Conservation (phyloP, 2,797 vertebrate genomes). For the Protonibea diacanthus region DNA sequence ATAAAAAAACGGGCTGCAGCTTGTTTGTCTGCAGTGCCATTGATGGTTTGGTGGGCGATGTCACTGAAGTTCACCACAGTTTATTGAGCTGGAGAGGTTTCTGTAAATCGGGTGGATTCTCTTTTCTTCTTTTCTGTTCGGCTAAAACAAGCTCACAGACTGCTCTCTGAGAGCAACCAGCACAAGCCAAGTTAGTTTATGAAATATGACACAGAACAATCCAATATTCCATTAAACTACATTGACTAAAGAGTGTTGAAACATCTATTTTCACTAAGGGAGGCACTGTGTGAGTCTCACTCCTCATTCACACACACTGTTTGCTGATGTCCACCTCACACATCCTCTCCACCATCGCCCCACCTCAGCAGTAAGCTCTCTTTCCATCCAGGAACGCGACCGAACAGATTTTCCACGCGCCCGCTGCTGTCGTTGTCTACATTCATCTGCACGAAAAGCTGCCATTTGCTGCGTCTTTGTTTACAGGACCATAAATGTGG, state of each 20-base stretch:
- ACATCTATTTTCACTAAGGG: constrained; percentile 5
- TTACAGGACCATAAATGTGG: constrained; percentile 47
- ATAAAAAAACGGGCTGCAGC: constrained; percentile 39
- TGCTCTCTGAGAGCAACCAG: neutral
- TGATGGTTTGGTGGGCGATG: constrained; percentile 19
- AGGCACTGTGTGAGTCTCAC: constrained; percentile 6
- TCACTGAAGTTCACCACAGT: constrained; percentile 24
- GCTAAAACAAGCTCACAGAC: neutral
- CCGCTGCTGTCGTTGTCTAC: constrained; percentile 49
- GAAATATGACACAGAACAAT: constrained; percentile 27
- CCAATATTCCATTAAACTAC: constrained; percentile 26
- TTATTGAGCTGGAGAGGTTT: constrained; percentile 9
- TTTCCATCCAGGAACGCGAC: constrained; percentile 53
- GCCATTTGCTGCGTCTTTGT: constrained; percentile 52
- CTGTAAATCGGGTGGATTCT: neutral
- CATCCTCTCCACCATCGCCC: constrained; percentile 37
- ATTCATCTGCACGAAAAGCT: constrained; percentile 54
- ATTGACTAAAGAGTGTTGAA: neutral
- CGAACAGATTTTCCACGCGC: constrained; percentile 18
- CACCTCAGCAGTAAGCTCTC: constrained; percentile 41
- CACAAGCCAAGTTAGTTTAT: constrained; percentile 4
- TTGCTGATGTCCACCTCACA: constrained; percentile 28
- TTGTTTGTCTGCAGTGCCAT: constrained; percentile 53
- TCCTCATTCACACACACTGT: constrained; percentile 20
- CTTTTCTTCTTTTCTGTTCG: neutral